Base-by-base conservation (phyloP, 2,888 invertebrate species). In the Drosophila emarginata region DNA sequence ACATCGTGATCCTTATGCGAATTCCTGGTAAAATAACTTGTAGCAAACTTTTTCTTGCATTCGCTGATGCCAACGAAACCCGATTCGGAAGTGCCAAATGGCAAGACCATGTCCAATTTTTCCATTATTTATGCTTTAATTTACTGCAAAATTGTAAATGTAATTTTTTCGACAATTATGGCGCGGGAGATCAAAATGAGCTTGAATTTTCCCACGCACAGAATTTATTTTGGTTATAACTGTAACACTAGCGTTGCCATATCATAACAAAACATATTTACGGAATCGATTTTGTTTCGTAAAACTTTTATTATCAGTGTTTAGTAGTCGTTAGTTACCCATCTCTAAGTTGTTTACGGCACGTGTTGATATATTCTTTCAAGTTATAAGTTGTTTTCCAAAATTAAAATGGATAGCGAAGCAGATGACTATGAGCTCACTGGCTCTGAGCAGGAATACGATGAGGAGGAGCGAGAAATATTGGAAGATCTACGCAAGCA, bases 371-470 rank as follows among this genome's bases (percentile, higher is more conserved):
- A 4, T 39, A 36, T 5, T 7, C 15, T 40, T 56, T 63, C 26
- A 11, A 9, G n/a, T 54, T 51, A 9, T 45, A 23, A 56, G 21
- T 9, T 21, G 6, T 15, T 15, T 28, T 23, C 37, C 21, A 11
- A 21, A 23, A 12, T 11, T 6, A 54, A 67, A 53, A 82, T 82
- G 82, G 87, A 79, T 28, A 87, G 82, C 40, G 80, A 81, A 36
- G 84, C 73, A 66, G 93, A 93, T 59, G 93, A 94, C 71, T 94
- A 95, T 87, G 94, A 94, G 66, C 93, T 93, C 36, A 94, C 94
- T 3, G 95, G 94, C 88, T 96, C 96, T 0, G 96, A 96, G 87
- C 94, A 95, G 83, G 95, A 96, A 74, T 95, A 94, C 85, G 93
- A 94, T 59, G 93, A 94, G 68, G 93, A 93, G 61, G 95, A 96